These are phyloP conservation scores for Psittacula derbiana DNA, from an alignment of 2,797 vertebrate species.

Conservation along the genomic window DNA sequence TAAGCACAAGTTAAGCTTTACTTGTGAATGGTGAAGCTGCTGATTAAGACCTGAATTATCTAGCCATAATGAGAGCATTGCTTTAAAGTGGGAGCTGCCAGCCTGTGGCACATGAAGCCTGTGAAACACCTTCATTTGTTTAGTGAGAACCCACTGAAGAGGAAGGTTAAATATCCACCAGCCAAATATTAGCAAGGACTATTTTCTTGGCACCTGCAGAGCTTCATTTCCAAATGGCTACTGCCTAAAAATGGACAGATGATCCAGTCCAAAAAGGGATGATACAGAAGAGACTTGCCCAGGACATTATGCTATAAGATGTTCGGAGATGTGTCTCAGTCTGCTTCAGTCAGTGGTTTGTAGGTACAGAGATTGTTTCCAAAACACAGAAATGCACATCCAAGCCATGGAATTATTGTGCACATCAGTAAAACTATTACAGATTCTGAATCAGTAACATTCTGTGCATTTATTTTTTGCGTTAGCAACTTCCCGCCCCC, in stretches of 20 bases:
- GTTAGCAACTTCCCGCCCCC: background rate
- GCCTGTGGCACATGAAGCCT: background rate
- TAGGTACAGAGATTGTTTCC: background rate
- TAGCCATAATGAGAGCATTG: background rate
- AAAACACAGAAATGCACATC: background rate
- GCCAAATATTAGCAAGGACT: background rate
- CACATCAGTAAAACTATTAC: background rate
- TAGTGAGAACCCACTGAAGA: background rate
- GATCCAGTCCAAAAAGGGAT: background rate
- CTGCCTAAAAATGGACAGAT: background rate
- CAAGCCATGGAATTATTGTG: background rate
- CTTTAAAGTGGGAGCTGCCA: background rate
- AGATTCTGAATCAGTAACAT: background rate
- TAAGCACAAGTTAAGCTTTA: background rate
- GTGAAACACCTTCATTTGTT: background rate
- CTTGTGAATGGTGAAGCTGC: background rate
- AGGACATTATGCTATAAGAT: background rate
- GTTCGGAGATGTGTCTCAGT: rapidly evolving
- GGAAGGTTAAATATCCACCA: background rate
- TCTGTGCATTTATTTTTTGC: background rate
- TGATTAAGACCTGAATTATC: background rate
- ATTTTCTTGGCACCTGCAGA: background rate
- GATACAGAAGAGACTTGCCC: background rate
- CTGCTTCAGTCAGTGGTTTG: background rate
- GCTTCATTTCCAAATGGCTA: background rate